Percentiles rank a stretch among this genome's conserved stretches.
Conservation (phyloP, 1,140 invertebrate species). For the Idris sp. region DNA sequence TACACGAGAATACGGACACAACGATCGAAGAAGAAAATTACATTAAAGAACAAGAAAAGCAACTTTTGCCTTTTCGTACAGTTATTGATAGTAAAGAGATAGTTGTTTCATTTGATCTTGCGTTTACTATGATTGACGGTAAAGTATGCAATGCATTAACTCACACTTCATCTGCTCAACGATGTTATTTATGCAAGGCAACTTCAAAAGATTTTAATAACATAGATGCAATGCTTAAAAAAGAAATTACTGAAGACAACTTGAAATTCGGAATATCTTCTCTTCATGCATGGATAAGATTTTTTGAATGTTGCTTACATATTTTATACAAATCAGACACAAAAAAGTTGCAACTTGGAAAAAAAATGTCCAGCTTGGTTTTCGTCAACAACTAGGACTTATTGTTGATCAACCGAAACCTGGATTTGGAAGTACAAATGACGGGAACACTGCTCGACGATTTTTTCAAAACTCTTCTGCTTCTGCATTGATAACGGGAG, state of each 20-base stretch:
- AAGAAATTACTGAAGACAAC: slow-evolving; percentile 49
- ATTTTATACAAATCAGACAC: slow-evolving; percentile 45
- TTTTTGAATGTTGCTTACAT: slow-evolving; percentile 68
- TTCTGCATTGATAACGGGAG: slow-evolving; percentile 7
- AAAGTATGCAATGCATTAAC: slow-evolving; percentile 73
- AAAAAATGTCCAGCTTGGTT: slow-evolving; percentile 12
- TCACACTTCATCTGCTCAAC: slow-evolving; percentile 67
- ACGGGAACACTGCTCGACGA: slow-evolving; percentile 12
- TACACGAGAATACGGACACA: no score
- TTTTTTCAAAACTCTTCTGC: slow-evolving; percentile 4
- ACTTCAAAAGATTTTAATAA: slow-evolving; percentile 73
- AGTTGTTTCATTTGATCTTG: slow-evolving; percentile 58
- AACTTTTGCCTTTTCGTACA: slow-evolving; percentile 45
- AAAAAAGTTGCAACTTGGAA: slow-evolving; percentile 17
- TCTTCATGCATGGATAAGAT: slow-evolving; percentile 68
- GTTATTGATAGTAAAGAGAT: slow-evolving; percentile 53
- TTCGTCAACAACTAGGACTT: slow-evolving; percentile 16
- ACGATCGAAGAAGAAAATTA: no score
- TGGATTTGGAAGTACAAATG: slow-evolving; percentile 13
- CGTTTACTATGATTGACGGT: slow-evolving; percentile 75
- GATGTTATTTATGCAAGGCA: slow-evolving; percentile 71
- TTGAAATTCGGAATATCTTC: slow-evolving; percentile 48
- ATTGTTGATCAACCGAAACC: slow-evolving; percentile 8
- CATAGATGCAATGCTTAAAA: slow-evolving; percentile 50
- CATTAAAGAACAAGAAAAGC: slow-evolving; percentile 28